These are phyloP conservation scores for Maconellicoccus hirsutus DNA, from an alignment of 1,140 invertebrate species.

Conservation along the genomic window DNA sequence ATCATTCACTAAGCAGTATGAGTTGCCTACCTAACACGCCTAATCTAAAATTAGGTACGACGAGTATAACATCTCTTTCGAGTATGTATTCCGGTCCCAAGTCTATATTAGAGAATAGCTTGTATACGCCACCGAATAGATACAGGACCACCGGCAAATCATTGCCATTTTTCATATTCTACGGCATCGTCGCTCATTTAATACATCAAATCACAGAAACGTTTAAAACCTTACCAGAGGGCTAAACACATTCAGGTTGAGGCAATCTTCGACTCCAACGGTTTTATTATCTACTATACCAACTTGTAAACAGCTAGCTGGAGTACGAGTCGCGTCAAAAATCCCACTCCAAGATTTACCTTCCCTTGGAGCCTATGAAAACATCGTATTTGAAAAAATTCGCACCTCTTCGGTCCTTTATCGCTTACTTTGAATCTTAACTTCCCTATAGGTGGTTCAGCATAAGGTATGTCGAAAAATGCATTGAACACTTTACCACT, in stretches of 20 bases:
- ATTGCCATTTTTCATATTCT: neutral
- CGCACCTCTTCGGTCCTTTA: too few species aligned
- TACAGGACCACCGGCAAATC: slow-evolving; percentile 39
- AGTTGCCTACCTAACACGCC: slow-evolving; percentile 40
- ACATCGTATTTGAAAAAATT: too few species aligned
- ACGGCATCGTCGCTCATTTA: too few species aligned
- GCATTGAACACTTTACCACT: slow-evolving; percentile 17
- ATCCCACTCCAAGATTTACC: slow-evolving; percentile 20
- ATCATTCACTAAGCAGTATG: too few species aligned
- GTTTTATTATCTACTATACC: neutral
- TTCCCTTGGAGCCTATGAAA: slow-evolving; percentile 15
- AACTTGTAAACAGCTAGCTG: neutral
- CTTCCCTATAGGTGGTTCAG: slow-evolving; percentile 25
- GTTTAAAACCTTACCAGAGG: neutral
- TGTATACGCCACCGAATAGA: slow-evolving; percentile 43
- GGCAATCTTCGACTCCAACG: slow-evolving; percentile 26
- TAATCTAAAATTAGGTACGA: slow-evolving; percentile 67
- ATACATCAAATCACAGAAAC: too few species aligned
- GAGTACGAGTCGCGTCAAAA: slow-evolving; percentile 19
- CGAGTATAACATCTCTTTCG: slow-evolving; percentile 58
- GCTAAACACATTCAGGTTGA: slow-evolving; percentile 26
- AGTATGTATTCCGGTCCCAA: slow-evolving; percentile 55
- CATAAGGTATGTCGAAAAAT: slow-evolving; percentile 25
- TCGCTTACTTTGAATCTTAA: slow-evolving; percentile 25
- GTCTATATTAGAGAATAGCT: slow-evolving; percentile 31